Conservation (phyloP, 2,797 vertebrate species). For the Menidia menidia region DNA sequence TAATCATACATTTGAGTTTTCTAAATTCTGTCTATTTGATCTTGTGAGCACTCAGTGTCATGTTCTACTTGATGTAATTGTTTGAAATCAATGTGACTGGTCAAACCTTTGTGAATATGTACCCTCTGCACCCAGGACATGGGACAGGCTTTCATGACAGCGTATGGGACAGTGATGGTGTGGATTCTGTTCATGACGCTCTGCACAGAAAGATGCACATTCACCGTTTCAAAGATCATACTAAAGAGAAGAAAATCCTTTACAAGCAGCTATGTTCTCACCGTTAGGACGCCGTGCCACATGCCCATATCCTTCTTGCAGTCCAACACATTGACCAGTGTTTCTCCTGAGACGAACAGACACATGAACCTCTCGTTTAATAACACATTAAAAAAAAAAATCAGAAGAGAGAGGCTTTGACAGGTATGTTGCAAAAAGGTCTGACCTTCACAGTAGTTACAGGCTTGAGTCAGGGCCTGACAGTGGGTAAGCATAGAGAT, state of each 20-base stretch:
- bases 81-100: neutral
- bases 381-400: neutral
- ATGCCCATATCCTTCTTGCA: constrained; percentile 98
- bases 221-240: neutral
- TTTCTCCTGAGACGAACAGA: constrained; percentile 87
- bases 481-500: constrained; percentile 96
- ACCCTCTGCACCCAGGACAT: constrained; percentile 98
- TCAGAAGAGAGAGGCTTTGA: neutral
- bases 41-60: neutral
- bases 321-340: constrained; percentile 95
- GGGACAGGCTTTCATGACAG: constrained; percentile 98
- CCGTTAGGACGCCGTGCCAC: constrained; percentile 96
- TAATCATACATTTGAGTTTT: neutral
- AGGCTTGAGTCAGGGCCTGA: constrained; percentile 96
- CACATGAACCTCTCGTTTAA: neutral
- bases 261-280: constrained; percentile 73
- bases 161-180: constrained; percentile 95
- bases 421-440: constrained; percentile 39
- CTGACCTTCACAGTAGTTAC: constrained; percentile 96
- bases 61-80: neutral
- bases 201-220: constrained; percentile 66
- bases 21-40: neutral
- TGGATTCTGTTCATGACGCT: constrained; percentile 98
- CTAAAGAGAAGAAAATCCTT: neutral
- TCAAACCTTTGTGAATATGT: constrained; percentile 93